Conservation (phyloP, 2,113 vertebrate species). For the Clarias gariepinus region DNA sequence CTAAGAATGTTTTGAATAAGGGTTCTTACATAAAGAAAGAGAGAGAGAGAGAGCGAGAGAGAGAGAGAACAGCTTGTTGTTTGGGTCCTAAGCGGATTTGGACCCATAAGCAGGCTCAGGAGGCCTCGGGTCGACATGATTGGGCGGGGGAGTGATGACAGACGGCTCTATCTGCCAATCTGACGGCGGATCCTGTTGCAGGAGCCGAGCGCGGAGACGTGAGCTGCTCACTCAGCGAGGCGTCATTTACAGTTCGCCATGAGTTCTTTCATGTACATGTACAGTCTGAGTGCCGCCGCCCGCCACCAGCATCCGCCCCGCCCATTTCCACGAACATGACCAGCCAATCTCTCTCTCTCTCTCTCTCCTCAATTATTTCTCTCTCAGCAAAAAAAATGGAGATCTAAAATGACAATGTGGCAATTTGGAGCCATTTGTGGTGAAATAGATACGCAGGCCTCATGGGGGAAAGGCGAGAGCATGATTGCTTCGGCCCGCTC, state of each 20-base stretch:
- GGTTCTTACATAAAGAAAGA: neutral
- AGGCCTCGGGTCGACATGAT: constrained; percentile 20
- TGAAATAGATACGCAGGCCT: constrained; percentile 42
- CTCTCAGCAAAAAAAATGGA: constrained; percentile 40
- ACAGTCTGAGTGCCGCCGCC: constrained; percentile 38
- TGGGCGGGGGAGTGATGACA: constrained; percentile 43
- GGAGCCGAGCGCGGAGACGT: constrained; percentile 9
- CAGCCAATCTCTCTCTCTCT: neutral
- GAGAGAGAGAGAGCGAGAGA: neutral
- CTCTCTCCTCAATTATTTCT: constrained; percentile 19
- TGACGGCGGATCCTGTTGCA: constrained; percentile 37
- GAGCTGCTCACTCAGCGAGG: constrained; percentile 42
- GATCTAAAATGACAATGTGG: constrained; percentile 42
- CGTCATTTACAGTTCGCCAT: constrained; percentile 40
- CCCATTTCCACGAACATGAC: neutral
- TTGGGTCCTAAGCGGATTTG: neutral
- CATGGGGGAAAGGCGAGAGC: constrained; percentile 26
- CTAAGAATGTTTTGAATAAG: neutral
- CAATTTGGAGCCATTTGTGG: constrained; percentile 47
- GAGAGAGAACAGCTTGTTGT: neutral
- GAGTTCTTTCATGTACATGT: constrained; percentile 39
- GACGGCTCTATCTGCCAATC: constrained; percentile 46
- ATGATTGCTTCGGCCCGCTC: constrained; percentile 8
- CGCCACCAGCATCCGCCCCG: neutral
- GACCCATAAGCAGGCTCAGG: constrained; percentile 7